phyloP scores from a whole-genome alignment of 1,140 invertebrate genomes.

The Micrasema minimum region DNA sequence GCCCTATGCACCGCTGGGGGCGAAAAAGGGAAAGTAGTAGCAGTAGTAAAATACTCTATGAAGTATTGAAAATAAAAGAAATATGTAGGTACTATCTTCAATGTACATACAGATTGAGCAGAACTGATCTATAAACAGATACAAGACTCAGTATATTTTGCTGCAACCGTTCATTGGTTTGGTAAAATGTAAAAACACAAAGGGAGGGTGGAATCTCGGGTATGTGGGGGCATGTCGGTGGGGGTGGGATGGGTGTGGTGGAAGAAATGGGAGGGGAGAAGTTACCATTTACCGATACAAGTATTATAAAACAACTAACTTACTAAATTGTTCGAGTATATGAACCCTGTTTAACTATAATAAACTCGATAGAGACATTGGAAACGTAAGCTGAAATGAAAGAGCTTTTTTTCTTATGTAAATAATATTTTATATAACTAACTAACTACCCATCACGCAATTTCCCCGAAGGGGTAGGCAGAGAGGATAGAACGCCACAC shows the following conservation, averaged over 20 bases:
- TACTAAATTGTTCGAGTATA: conserved; percentile 22
- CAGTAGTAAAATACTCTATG: too few relatives aligned
- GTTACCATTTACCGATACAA: conserved; percentile 44
- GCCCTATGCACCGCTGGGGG: too few relatives aligned
- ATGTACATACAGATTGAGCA: too few relatives aligned
- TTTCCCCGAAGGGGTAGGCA: too few relatives aligned
- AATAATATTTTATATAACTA: too few relatives aligned
- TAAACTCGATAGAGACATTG: conserved; percentile 24
- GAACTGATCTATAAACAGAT: too few relatives aligned
- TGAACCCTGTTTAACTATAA: conserved; percentile 32
- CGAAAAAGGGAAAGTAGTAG: too few relatives aligned
- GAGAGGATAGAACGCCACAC: too few relatives aligned
- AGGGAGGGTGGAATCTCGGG: conserved; percentile 20
- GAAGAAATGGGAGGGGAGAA: conserved; percentile 22
- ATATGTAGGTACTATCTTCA: too few relatives aligned
- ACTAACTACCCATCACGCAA: too few relatives aligned
- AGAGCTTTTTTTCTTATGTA: not conserved
- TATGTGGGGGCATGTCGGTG: too few relatives aligned
- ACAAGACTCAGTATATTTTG: conserved; percentile 45
- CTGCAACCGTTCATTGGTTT: conserved; percentile 52
- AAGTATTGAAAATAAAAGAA: too few relatives aligned
- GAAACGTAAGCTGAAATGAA: not conserved
- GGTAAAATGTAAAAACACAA: conserved; percentile 53
- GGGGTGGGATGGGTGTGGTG: conserved; percentile 11
- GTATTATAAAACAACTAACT: conserved; percentile 32